Percentiles rank a stretch among this genome's conserved stretches.
These are phyloP conservation scores for Oxytorus armatus DNA, from an alignment of 2,888 invertebrate species.

Conservation along the genomic window DNA sequence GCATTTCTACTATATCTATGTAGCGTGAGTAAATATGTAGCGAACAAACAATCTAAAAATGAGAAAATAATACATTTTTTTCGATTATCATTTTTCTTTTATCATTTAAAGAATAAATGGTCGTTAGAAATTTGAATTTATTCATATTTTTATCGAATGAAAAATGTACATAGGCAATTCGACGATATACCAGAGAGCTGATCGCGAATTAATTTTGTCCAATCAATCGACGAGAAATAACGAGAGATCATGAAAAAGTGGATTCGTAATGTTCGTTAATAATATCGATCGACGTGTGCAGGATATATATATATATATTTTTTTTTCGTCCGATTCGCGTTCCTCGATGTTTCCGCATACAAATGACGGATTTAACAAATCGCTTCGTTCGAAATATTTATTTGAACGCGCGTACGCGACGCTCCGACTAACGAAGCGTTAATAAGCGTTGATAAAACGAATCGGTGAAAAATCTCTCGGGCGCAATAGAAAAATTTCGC, in stretches of 20 bases:
- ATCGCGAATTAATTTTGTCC: neutral
- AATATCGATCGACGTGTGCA: constrained; percentile 38
- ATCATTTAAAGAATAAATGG: too few species aligned
- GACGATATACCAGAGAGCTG: neutral
- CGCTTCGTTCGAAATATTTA: constrained; percentile 43
- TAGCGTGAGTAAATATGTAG: constrained; percentile 48
- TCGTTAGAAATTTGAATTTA: too few species aligned
- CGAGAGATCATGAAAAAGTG: neutral
- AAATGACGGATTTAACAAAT: constrained; percentile 15
- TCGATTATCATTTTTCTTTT: too few species aligned
- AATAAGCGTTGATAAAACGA: constrained; percentile 12
- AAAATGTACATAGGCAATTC: too few species aligned
- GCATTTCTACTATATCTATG: constrained; percentile 9
- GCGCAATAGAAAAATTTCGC: constrained; percentile 6
- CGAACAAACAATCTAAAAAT: constrained; percentile 66
- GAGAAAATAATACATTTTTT: too few species aligned
- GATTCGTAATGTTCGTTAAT: constrained; percentile 35
- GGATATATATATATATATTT: neutral
- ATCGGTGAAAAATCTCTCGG: constrained; percentile 34
- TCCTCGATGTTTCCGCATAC: constrained; percentile 10
- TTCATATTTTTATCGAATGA: too few species aligned
- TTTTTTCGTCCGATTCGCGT: constrained; percentile 19
- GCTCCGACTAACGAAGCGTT: constrained; percentile 60
- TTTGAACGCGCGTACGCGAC: constrained; percentile 46
- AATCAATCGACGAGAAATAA: neutral